Base-by-base conservation (phyloP, 1,140 invertebrate genomes). In the Atta texana region DNA sequence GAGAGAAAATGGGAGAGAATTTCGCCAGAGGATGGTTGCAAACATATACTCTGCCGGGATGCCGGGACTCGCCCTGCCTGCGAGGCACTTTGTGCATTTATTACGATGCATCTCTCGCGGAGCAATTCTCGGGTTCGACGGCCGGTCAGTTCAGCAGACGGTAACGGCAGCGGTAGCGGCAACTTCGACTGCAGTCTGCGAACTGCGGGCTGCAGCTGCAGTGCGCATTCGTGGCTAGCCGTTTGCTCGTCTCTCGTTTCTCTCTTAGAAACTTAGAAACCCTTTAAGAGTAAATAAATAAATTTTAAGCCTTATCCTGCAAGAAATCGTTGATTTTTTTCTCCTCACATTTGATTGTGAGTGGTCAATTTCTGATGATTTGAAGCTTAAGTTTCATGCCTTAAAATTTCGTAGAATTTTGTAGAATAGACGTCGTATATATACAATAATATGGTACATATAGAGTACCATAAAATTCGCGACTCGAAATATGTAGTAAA, bases 41-140 rank as follows among this genome's bases (percentile, higher is more conserved):
- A 80, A 88, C 86, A 24, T 44, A 69, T 82, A 77, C 84, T 66
- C 59, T 18, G n/a, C 2, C 21, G 68, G 53, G 81, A 75, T 18
- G 24, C 6, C 21, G 63, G 53, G 81, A 75, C 88, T 89, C 68
- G 87, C 90, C 91, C 89, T 86, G 84, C 78, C 91, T 64, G 72
- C 88, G 77, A 87, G 92, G 87, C 90, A 92, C 89, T 91, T 91
- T 75, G 89, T 89, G 89, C 87, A 93, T 91, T 92, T 93, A 93
- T 93, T 93, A 93, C 92, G 93, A 94, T 93, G 92, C 90, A 93
- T 93, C 93, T 92, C 87, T 72, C 89, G 74, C 90, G 81, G 87
- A 87, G 87, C 87, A 92, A 91, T 94, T 90, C 92, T 93, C 71
- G 94, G 94, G 94, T 94, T 94, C 94, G 94, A 94, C 90, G 94